Evolutionary conservation across 2,888 invertebrate species (phyloP), one percentile per base, ranked within the genome.

Genomic region (Phoenoteleia sp.): DNA sequence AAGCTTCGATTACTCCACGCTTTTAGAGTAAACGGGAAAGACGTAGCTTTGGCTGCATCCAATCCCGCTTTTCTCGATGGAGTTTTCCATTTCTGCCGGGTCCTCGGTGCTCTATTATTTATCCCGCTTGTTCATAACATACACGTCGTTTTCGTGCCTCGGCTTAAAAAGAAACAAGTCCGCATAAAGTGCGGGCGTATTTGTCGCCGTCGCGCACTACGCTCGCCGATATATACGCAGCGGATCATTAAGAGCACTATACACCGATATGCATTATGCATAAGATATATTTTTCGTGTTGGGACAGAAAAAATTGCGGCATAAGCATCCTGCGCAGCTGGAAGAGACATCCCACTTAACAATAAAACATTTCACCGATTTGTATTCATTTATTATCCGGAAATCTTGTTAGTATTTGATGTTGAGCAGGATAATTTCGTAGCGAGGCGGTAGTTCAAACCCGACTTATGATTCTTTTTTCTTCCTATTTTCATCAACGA

Each of bases 41-140:
- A 86, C 75, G 83, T 76, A 84, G 69, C 81, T 75, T 76, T 49
- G 81, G 81, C 75, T 84, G 85, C 88, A 87, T 89, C 88, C 89
- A 89, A 89, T 90, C 76, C 86, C 86, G 88, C 88, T 89, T 72
- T 86, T 69, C 71, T 84, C 90, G 88, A 90, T 90, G 88, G 89
- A 91, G 89, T 89, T 84, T 84, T 88, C 88, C 88, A 89, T 90
- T 90, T 90, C 76, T 54, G 58, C 45, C 54, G 13, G 54, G 29
- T 74, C 23, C 66, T 62, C 64, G 56, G 33, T 72, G 25, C 80
- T 72, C 74, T 80, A 76, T 77, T 75, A 58, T 81, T 58, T 77
- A 80, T 29, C 62, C 71, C 49, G 69, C 76, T 76, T 77, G 60
- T 75, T 69, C 69, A 64, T 45, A 71, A 60, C 62, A 54, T 39